These are phyloP conservation scores for Dicrostonyx torquatus DNA, from an alignment of 2,797 vertebrate species.

Conservation along the genomic window DNA sequence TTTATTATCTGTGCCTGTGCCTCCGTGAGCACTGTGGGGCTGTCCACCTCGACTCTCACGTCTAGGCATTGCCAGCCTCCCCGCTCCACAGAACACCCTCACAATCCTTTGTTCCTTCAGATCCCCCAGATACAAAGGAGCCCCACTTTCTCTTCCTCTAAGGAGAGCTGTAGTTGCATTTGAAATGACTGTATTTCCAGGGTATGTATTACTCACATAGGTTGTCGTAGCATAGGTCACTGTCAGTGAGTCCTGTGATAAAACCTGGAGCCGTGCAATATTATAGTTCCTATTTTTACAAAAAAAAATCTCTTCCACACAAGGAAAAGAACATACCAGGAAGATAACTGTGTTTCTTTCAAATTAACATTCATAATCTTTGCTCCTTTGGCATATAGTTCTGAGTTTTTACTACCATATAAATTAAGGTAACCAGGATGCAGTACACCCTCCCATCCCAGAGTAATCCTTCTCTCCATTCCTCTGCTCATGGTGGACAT, in stretches of 20 bases:
- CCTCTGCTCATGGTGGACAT: not conserved
- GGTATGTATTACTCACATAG: fast-evolving
- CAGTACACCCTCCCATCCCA: fast-evolving
- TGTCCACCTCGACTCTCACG: fast-evolving
- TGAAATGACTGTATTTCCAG: not conserved
- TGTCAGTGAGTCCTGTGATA: not conserved
- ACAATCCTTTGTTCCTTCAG: not conserved
- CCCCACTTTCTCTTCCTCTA: not conserved
- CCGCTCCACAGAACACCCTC: fast-evolving
- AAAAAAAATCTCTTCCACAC: not conserved
- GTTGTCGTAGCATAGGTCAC: no score
- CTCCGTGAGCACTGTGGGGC: fast-evolving
- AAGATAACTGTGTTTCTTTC: not conserved
- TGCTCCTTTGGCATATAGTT: not conserved
- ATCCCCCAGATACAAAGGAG: no score
- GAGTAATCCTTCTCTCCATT: fast-evolving
- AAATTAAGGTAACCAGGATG: no score
- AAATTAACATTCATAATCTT: not conserved
- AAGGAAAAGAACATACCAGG: not conserved
- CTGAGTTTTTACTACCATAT: fast-evolving
- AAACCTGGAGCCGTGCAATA: fast-evolving
- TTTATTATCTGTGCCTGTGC: not conserved
- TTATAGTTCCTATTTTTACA: not conserved
- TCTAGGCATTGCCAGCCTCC: fast-evolving
- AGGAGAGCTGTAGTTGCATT: not conserved